These are phyloP conservation scores for Nymphalis c-album DNA, from an alignment of 2,888 invertebrate genomes.

Conservation along the genomic window DNA sequence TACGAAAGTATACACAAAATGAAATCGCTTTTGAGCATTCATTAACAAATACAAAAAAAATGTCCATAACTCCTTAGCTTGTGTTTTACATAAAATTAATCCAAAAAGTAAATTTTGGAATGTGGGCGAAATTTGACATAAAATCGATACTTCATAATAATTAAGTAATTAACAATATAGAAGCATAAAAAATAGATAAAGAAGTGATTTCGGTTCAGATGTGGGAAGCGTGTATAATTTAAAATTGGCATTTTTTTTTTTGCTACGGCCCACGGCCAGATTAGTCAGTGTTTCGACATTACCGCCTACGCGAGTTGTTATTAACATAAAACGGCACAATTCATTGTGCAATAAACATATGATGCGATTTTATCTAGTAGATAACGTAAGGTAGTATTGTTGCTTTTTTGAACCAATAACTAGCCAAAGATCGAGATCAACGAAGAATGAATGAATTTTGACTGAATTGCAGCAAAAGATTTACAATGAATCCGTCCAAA, in stretches of 20 bases:
- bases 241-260: slow-evolving; percentile 77
- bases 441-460: neutral
- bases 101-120: slow-evolving; percentile 37
- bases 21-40: slow-evolving; percentile 28
- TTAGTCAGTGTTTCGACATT: slow-evolving; percentile 81
- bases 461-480: too few species aligned
- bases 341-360: slow-evolving; percentile 77
- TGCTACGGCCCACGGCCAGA: slow-evolving; percentile 71
- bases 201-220: slow-evolving; percentile 58
- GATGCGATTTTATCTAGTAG: slow-evolving; percentile 75
- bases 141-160: slow-evolving; percentile 52
- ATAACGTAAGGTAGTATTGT: slow-evolving; percentile 41
- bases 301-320: slow-evolving; percentile 69
- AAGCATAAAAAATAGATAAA: slow-evolving; percentile 62
- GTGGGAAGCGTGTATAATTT: slow-evolving; percentile 79
- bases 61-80: slow-evolving; percentile 8
- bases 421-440: neutral
- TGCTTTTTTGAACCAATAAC: slow-evolving; percentile 17
- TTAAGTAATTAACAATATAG: slow-evolving; percentile 75
- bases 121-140: slow-evolving; percentile 58
- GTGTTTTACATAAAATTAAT: slow-evolving; percentile 12
- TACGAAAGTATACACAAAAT: slow-evolving; percentile 9
- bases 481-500: too few species aligned
- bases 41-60: slow-evolving; percentile 9
- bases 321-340: slow-evolving; percentile 79